Evolutionary conservation across 1,140 invertebrate genomes (phyloP).

Genomic region (Aphelenchoides besseyi): DNA sequence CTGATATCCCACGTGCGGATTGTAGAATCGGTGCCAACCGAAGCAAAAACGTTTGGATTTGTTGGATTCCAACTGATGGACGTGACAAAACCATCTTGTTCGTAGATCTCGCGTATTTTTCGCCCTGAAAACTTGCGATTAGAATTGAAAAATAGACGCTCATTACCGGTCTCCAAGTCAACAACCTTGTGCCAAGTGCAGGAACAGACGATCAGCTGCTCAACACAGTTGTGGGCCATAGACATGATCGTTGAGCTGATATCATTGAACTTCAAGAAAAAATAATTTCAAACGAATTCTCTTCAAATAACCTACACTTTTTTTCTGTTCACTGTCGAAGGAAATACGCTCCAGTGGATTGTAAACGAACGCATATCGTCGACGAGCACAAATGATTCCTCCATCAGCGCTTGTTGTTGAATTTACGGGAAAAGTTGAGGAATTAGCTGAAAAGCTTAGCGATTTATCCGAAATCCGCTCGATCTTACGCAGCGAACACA

Average conservation of each 20-base stretch:
- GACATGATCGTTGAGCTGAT: slow-evolving; percentile 9
- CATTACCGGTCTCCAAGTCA: neutral
- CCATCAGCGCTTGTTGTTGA: neutral
- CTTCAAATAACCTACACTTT: neutral
- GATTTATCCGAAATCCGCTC: neutral
- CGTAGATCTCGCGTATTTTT: slow-evolving; percentile 22
- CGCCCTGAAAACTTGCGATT: slow-evolving; percentile 6
- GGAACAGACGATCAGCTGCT: neutral
- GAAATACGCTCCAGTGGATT: neutral
- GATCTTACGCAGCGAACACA: neutral
- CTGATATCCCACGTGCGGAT: slow-evolving; percentile 24
- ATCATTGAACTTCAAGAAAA: neutral
- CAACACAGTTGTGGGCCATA: neutral
- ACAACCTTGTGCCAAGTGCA: slow-evolving; percentile 9
- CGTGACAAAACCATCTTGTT: slow-evolving; percentile 25
- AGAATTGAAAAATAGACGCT: neutral
- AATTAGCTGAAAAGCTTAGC: neutral
- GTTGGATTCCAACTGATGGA: slow-evolving; percentile 13
- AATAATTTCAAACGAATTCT: neutral
- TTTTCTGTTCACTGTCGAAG: neutral
- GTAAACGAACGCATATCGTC: neutral
- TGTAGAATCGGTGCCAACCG: slow-evolving; percentile 16
- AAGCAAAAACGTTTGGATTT: slow-evolving; percentile 29
- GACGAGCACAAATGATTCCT: neutral
- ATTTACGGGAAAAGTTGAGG: neutral